These are phyloP conservation scores for Gavia stellata DNA, from an alignment of 2,113 vertebrate species.

Conservation along the genomic window DNA sequence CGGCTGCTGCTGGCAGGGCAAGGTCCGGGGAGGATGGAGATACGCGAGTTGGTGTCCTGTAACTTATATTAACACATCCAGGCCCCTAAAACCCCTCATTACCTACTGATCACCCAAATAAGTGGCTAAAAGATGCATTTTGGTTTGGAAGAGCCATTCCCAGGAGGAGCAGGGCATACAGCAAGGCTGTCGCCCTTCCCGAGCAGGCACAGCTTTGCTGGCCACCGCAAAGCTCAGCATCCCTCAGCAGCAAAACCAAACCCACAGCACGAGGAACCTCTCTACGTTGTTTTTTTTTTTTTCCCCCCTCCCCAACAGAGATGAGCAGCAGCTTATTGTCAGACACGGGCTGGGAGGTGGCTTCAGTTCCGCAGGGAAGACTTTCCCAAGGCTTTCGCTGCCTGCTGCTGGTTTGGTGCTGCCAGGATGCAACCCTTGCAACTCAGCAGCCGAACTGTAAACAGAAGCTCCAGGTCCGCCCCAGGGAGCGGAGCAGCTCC, in stretches of 20 bases:
- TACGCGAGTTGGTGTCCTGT: fast-evolving
- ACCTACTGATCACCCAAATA: background rate
- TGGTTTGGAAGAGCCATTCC: background rate
- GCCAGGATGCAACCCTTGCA: background rate
- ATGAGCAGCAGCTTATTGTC: background rate
- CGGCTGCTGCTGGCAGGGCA: background rate
- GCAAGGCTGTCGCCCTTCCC: background rate
- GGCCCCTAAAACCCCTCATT: background rate
- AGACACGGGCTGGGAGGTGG: fast-evolving
- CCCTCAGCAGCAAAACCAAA: background rate
- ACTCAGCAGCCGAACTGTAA: background rate
- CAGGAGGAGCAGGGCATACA: background rate
- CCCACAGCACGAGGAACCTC: background rate
- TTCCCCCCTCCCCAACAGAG: background rate
- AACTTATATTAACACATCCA: too few species aligned
- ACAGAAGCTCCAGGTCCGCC: background rate
- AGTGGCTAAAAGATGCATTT: background rate
- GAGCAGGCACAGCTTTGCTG: background rate
- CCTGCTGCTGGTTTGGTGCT: background rate
- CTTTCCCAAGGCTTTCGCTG: background rate
- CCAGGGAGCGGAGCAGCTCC: background rate
- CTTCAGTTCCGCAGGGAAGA: background rate
- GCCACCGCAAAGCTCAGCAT: background rate
- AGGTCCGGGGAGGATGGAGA: background rate
- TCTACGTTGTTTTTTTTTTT: background rate